A percentile compares a stretch with the other conserved stretches of the same genome.
Conservation (phyloP, 2,888 invertebrate species). For the Orthosia gothica region DNA sequence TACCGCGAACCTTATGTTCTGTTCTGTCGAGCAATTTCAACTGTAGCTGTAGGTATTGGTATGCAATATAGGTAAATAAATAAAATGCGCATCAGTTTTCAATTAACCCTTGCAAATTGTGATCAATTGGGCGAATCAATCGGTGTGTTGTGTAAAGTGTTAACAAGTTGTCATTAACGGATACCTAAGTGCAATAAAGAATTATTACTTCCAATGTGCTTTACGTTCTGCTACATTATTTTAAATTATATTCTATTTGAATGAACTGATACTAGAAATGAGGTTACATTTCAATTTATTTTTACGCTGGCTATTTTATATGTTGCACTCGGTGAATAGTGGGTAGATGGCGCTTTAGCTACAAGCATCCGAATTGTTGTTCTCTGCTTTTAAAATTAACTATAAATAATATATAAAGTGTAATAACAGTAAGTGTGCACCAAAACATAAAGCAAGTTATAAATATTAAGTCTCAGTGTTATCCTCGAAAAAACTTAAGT, state of each 20-base stretch:
- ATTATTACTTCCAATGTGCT: constrained; percentile 12
- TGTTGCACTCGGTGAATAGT: neutral
- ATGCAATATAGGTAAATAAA: neutral
- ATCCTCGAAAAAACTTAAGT: too few species aligned
- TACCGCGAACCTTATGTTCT: neutral
- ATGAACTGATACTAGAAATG: constrained; percentile 18
- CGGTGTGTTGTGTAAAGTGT: neutral
- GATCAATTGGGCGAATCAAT: constrained; percentile 33
- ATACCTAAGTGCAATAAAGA: constrained; percentile 30
- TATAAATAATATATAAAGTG: too few species aligned
- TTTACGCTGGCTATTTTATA: neutral
- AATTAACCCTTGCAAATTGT: constrained; percentile 33
- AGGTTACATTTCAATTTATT: constrained; percentile 8
- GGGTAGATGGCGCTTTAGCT: too few species aligned
- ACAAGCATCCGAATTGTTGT: too few species aligned
- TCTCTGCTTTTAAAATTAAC: too few species aligned
- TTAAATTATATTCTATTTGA: neutral
- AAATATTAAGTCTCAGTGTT: too few species aligned
- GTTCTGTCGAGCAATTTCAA: neutral
- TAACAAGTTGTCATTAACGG: neutral
- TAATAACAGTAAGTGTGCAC: too few species aligned
- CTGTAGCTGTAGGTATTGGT: neutral
- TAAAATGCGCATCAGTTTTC: constrained; percentile 19
- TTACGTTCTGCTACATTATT: constrained; percentile 5
- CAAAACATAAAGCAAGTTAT: too few species aligned